Percentiles rank a stretch among this genome's conserved stretches.
Evolutionary conservation across 2,888 invertebrate species (phyloP).

Genomic region (Yponomeuta sedellus): DNA sequence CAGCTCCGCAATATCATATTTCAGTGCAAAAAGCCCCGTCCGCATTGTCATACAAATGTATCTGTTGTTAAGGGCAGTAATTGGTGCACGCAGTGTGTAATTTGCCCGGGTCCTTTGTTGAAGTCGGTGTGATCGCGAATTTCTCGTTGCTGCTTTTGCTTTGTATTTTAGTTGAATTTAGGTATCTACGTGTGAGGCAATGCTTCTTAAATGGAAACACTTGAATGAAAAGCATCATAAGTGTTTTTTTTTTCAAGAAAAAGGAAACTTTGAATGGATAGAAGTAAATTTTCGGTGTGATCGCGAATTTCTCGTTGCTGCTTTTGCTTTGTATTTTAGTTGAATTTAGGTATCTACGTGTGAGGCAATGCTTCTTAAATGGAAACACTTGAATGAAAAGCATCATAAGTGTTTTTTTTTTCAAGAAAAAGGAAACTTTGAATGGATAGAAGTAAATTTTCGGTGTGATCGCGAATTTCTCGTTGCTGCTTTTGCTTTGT

Average conservation of each 20-base stretch:
- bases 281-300: no score
- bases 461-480: slow-evolving; percentile 32
- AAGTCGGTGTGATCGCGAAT: slow-evolving; percentile 32
- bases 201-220: no score
- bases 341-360: slow-evolving; percentile 10
- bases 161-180: slow-evolving; percentile 18
- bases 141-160: slow-evolving; percentile 17
- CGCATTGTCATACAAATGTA: slow-evolving; percentile 74
- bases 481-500: slow-evolving; percentile 17
- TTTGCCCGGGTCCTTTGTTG: slow-evolving; percentile 58
- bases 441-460: no score
- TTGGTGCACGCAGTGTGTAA: slow-evolving; percentile 62
- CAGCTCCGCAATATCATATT: slow-evolving; percentile 46
- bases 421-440: no score
- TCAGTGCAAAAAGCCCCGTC: slow-evolving; percentile 49
- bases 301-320: slow-evolving; percentile 17
- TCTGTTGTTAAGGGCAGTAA: slow-evolving; percentile 66
- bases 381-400: no score
- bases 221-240: no score
- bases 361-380: not conserved
- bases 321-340: slow-evolving; percentile 21
- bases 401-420: no score
- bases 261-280: no score
- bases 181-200: slow-evolving; percentile 5
- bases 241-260: no score